Evolutionary conservation across 2,888 invertebrate genomes (phyloP), one percentile per base, ranked within the genome.

Genomic region (Agriopis aurantiaria): DNA sequence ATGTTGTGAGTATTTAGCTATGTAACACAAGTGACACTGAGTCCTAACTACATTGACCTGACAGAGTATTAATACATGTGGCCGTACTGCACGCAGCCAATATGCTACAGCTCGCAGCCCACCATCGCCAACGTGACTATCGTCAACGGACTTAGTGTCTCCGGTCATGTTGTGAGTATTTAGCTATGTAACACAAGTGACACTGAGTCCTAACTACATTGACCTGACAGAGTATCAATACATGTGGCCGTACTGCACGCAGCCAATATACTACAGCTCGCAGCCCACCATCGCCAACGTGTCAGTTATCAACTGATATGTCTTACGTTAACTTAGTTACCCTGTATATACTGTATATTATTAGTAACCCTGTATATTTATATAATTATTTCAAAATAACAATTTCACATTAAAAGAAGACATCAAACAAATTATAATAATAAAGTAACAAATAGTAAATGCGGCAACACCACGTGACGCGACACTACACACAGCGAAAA

Each of bases 171-270:
- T 76, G 94, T 95, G 72, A 88, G 91, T 82, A 60, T 45, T 23
- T 23, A 23, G 17, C 17, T 23, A 23, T 23, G 17, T 23, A 23
- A 23, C 95, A 0, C 95, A 95, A 83, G 96, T 96, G 12, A 96
- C 95, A 52, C 88, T 97, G 11, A 96, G 96, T 78, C 97, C 97
- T 0, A 97, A 97, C 78, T 99, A 99, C 88, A 96, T 99, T 76
- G 99, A 99, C 88, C 95, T 99, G 75, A 98, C 98, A 0, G 99
- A 99, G 85, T 98, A 98, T 82, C 98, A 98, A 77, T 99, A 99
- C 90, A 99, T 98, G 98, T 99, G 99, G 99, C 99, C 99, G 0
- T 99, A 99, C 83, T 99, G 99, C 88, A 98, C 98, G 0, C 99
- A 99, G 90, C 98, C 99, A 0, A 89, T 99, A 55, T 99, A 98